Conservation (phyloP, 1,140 invertebrate species). For the Atta texana region DNA sequence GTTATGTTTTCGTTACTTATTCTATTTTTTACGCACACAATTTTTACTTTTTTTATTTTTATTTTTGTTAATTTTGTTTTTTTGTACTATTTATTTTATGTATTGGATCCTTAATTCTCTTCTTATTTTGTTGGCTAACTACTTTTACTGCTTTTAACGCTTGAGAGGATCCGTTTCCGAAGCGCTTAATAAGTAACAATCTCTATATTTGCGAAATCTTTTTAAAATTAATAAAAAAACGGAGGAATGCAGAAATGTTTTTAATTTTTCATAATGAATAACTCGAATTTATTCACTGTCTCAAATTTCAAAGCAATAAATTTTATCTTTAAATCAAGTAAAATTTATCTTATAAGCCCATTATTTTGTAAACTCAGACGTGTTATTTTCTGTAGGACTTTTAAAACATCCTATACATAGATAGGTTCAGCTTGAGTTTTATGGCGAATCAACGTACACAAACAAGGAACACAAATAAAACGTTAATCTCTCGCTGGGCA, state of each 20-base stretch:
- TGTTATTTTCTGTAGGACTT: background rate
- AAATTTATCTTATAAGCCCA: too few relatives aligned
- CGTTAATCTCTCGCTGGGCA: background rate
- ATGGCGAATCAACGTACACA: background rate
- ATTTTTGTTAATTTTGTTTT: too few relatives aligned
- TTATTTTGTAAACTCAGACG: background rate
- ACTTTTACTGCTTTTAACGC: too few relatives aligned
- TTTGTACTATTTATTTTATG: too few relatives aligned
- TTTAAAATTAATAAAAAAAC: background rate
- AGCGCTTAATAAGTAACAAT: too few relatives aligned
- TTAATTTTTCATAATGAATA: slow-evolving; percentile 2
- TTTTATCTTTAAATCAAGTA: background rate
- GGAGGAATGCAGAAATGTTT: background rate
- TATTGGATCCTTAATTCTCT: too few relatives aligned
- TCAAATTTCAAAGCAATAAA: background rate
- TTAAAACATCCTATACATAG: background rate
- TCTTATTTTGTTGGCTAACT: too few relatives aligned
- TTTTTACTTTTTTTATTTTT: too few relatives aligned
- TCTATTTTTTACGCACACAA: too few relatives aligned
- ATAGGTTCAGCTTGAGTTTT: background rate
- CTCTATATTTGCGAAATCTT: too few relatives aligned
- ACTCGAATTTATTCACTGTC: background rate
- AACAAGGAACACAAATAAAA: slow-evolving; percentile 14
- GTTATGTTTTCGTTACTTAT: too few relatives aligned
- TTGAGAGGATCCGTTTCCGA: too few relatives aligned